Conservation (phyloP, 1,140 invertebrate species). For the Chionoecetes opilio region DNA sequence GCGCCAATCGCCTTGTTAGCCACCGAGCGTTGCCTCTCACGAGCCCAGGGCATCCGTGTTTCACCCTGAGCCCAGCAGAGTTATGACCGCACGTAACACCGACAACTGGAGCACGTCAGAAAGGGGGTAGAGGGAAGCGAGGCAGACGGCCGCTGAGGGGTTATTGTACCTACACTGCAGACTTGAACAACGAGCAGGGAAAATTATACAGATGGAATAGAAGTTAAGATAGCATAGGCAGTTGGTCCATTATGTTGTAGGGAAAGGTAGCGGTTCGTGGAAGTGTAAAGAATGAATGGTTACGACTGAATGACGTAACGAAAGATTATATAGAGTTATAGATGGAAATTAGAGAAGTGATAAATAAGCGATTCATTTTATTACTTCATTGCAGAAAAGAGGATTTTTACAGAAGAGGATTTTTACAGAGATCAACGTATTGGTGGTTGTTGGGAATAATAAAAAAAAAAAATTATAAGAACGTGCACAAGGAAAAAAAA, state of each 20-base stretch:
- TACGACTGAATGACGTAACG: neutral
- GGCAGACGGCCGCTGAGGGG: neutral
- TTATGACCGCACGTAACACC: neutral
- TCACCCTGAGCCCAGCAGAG: neutral
- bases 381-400: no score
- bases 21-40: neutral
- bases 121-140: neutral
- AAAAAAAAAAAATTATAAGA: no score
- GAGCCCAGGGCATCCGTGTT: neutral
- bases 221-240: neutral
- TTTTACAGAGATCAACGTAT: no score
- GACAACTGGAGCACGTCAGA: constrained; percentile 5
- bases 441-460: no score
- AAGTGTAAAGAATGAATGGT: neutral
- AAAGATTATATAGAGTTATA: neutral
- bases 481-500: no score
- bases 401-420: no score
- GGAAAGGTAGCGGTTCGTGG: neutral
- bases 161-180: neutral
- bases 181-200: neutral
- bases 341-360: no score
- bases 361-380: no score
- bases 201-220: neutral
- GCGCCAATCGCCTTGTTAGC: constrained; percentile 15
- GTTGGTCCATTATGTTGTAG: neutral